Base-by-base conservation (phyloP, 2,888 invertebrate genomes). In the Papilio elwesi region DNA sequence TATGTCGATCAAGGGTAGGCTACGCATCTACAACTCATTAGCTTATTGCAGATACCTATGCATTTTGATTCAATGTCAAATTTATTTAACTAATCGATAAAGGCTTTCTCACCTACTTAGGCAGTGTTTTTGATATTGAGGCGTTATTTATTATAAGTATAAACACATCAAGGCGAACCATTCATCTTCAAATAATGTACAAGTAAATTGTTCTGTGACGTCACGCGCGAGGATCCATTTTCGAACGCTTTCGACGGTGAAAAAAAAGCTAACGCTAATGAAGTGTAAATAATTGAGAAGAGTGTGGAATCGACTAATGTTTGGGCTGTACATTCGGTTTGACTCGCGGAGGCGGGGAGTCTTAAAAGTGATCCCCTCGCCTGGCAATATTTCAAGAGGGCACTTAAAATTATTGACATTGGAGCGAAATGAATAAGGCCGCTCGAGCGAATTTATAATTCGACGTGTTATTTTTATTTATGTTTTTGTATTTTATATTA, bases 381-480 rank as follows among this genome's bases (percentile, higher is more conserved):
- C 83, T 87, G 88, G 88, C 87, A 88, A 84, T 88, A 87, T 86
- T 87, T 89, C 88, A 88, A 87, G 84, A 85, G 84, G 87, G 86
- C 87, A 87, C 89, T 88, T 87, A 87, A 85, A 82, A 82, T 84
- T 83, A 84, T 85, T 84, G 84, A 85, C 84, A 83, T 81, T 79
- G 81, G 80, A 82, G 76, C 76, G 79, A 79, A 81, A 80, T 78
- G 78, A 78, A 78, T 59, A 78, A 77, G 79, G 78, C 76, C 75
- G 82, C 81, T 70, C 74, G 78, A 78, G 78, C 78, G 74, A 80
- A 79, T 81, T 80, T 82, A 79, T 80, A 80, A 81, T 81, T 70
- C 64, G 70, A 70, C 67, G 72, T 63, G 55, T 57, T 43, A 57
- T 59, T 38, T 55, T 59, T 9, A 12, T 13, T 57, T 36, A 36